Conservation (phyloP, 2,888 invertebrate genomes). For the Drosophila affinis region DNA sequence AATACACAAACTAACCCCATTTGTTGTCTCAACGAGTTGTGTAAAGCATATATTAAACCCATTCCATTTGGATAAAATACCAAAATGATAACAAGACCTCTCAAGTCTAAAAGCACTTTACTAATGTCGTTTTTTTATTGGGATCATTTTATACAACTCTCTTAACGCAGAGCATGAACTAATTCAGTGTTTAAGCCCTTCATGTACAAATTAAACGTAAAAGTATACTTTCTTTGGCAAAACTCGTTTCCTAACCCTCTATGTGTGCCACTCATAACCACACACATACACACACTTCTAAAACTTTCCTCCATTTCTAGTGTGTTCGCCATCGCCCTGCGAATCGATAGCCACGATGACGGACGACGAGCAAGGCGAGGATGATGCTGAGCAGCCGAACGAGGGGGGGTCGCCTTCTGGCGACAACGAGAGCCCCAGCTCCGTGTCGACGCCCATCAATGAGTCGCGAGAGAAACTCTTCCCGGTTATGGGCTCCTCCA, state of each 20-base stretch:
- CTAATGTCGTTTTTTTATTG: background rate
- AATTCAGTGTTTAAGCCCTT: slow-evolving; percentile 5
- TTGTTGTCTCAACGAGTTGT: background rate
- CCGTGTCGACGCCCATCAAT: slow-evolving; percentile 77
- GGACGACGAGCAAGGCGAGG: slow-evolving; percentile 84
- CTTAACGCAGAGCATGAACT: slow-evolving; percentile 51
- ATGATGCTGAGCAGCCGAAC: slow-evolving; percentile 43
- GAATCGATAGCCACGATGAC: slow-evolving; percentile 89
- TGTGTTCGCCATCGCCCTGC: slow-evolving; percentile 92
- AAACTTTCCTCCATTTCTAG: slow-evolving; percentile 83
- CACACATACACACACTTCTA: background rate
- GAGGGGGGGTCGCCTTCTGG: slow-evolving; percentile 60
- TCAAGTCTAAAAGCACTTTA: background rate
- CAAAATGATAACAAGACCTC: background rate
- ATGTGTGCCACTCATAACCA: slow-evolving; percentile 2
- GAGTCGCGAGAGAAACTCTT: slow-evolving; percentile 82
- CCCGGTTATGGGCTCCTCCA: slow-evolving; percentile 59
- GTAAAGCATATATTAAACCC: background rate
- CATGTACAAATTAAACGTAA: slow-evolving; percentile 31
- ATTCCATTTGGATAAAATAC: background rate
- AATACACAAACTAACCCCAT: slow-evolving; percentile 3
- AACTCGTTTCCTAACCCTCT: slow-evolving; percentile 8
- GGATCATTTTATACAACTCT: slow-evolving; percentile 36
- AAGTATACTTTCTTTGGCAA: slow-evolving; percentile 18
- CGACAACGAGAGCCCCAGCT: slow-evolving; percentile 61